Evolutionary conservation across 2,797 vertebrate species (phyloP), one percentile per base, ranked within the genome.

Genomic region (Peromyscus nudipes): DNA sequence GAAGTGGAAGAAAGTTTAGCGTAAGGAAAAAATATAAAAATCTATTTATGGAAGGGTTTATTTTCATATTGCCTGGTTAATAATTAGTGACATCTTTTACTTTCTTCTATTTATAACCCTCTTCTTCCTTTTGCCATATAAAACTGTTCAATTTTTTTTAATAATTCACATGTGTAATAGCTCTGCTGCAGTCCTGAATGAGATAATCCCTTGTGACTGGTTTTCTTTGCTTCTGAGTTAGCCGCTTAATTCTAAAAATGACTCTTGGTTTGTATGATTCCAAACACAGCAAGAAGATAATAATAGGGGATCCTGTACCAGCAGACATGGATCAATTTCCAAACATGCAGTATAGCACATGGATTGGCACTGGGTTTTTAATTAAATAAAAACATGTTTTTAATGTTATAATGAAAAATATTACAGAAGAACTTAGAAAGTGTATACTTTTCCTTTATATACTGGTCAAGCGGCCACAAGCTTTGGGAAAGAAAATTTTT

Each of bases 171-270:
- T 81, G 10, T 91, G 92, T 85, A 96, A 90, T 95, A 46, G 93
- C 79, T 97, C 93, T 93, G 40, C 52, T 92, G 27, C 19, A 83
- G 64, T 64, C 12, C 4, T 80, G 34, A 62, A 83, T 73, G 84
- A 83, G 75, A 85, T 83, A 93, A 86, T 95, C 92, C 94, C 65
- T 89, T 83, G 52, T 79, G 89, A 92, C 90, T 89, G 90, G 27
- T 83, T 96, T 97, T 96, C 93, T 94, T 96, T 96, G 77, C 95
- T 69, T 91, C 93, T 94, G 64, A 71, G 67, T 94, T 95, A 95
- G 94, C 57, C 0, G n/a, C 83, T 97, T 96, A 96, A 89, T 98
- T 96, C 92, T 97, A 96, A 97, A 97, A 97, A 95, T 91, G 96
- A 94, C 92, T 89, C 89, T 94, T 91, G 91, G 94, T 94, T 80